phyloP scores from a whole-genome alignment of 2,113 vertebrate species.

The Podarcis raffonei region DNA sequence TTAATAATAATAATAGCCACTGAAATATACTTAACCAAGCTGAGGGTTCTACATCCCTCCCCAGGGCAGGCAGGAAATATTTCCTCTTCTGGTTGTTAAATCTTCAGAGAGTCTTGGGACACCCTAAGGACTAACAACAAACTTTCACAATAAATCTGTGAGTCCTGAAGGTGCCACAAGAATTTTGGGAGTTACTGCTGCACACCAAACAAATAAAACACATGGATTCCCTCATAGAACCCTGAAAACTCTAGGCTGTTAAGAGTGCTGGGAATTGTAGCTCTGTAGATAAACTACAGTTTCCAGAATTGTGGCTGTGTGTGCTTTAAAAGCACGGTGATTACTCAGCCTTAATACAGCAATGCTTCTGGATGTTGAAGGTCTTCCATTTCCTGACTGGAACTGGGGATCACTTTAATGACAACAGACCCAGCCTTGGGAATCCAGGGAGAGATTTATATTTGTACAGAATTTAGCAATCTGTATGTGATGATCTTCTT shows the following conservation, averaged over 20 bases:
- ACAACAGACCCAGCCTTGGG: too few species aligned
- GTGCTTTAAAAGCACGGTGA: too few species aligned
- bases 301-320: too few species aligned
- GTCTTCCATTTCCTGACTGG: neutral
- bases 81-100: too few species aligned
- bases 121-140: neutral
- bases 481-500: too few species aligned
- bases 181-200: neutral
- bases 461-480: too few species aligned
- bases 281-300: too few species aligned
- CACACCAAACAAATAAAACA: too few species aligned
- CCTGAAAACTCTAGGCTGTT: too few species aligned
- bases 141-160: neutral
- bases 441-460: neutral
- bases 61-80: too few species aligned
- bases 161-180: neutral
- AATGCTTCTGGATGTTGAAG: neutral
- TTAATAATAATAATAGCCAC: neutral
- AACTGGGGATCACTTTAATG: neutral
- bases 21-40: neutral
- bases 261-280: too few species aligned
- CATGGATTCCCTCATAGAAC: too few species aligned
- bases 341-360: neutral
- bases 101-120: neutral
- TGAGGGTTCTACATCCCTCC: neutral